These are phyloP conservation scores for Cinclus mexicanus DNA, from an alignment of 2,113 vertebrate genomes.

Conservation along the genomic window DNA sequence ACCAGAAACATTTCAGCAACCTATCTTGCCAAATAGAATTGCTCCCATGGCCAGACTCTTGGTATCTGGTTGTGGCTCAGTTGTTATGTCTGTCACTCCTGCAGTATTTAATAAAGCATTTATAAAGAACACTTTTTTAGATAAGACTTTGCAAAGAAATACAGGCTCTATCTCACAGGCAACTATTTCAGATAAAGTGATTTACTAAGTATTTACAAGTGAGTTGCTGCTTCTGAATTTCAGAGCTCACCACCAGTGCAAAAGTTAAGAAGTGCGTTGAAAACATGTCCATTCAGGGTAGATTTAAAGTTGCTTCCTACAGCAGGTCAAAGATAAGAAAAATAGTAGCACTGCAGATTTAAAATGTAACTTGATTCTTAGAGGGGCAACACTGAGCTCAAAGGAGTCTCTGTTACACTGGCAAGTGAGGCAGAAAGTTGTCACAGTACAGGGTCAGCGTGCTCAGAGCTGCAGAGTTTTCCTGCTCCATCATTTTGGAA, in stretches of 20 bases:
- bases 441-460: not conserved
- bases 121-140: not conserved
- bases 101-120: not conserved
- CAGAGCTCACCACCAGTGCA: not conserved
- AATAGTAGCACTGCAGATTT: not conserved
- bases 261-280: not conserved
- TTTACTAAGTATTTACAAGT: not conserved
- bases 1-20: not conserved
- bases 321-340: constrained; percentile 38
- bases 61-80: not conserved
- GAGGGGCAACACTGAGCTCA: not conserved
- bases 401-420: not conserved
- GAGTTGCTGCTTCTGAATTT: not conserved
- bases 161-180: not conserved
- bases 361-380: constrained; percentile 11
- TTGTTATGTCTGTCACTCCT: not conserved
- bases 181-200: not conserved
- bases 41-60: not conserved
- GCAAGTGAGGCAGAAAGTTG: not conserved
- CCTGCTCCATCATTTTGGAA: not conserved
- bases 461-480: not conserved
- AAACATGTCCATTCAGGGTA: not conserved
- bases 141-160: not conserved
- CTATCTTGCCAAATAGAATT: not conserved
- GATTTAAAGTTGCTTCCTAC: not conserved